Conservation (phyloP, 2,113 vertebrate species). For the Erpornis zantholeuca region DNA sequence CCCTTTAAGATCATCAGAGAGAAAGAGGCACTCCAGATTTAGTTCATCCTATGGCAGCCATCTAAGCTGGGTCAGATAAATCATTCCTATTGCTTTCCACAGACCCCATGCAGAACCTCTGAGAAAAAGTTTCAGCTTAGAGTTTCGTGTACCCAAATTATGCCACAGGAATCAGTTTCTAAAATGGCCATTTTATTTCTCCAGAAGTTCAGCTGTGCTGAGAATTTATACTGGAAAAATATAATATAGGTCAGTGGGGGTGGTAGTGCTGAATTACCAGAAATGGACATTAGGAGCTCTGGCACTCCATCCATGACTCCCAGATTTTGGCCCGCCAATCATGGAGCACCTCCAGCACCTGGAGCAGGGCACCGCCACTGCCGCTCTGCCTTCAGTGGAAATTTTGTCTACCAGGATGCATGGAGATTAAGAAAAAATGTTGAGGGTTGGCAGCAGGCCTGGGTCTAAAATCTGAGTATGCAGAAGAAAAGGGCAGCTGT, state of each 20-base stretch:
- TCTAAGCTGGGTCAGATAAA: background rate
- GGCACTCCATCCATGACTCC: background rate
- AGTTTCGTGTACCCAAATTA: background rate
- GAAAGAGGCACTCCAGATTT: background rate
- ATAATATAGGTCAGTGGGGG: background rate
- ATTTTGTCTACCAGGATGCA: background rate
- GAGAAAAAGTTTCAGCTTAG: background rate
- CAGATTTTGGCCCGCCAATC: background rate
- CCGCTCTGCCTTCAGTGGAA: slow-evolving; percentile 26
- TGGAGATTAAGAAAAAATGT: slow-evolving; percentile 58
- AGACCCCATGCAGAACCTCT: background rate
- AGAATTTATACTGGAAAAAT: background rate
- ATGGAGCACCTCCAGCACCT: background rate
- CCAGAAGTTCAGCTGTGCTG: background rate
- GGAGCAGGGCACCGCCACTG: background rate
- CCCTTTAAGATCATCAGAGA: background rate
- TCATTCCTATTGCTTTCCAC: background rate
- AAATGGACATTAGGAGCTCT: background rate
- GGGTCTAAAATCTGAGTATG: background rate
- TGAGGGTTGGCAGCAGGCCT: slow-evolving; percentile 20
- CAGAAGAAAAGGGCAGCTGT: slow-evolving; percentile 40
- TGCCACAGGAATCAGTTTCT: background rate
- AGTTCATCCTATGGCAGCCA: background rate
- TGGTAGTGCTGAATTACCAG: background rate
- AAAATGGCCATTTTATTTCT: background rate